Conservation (phyloP, 2,797 vertebrate genomes). For the Lycodopsis pacificus region DNA sequence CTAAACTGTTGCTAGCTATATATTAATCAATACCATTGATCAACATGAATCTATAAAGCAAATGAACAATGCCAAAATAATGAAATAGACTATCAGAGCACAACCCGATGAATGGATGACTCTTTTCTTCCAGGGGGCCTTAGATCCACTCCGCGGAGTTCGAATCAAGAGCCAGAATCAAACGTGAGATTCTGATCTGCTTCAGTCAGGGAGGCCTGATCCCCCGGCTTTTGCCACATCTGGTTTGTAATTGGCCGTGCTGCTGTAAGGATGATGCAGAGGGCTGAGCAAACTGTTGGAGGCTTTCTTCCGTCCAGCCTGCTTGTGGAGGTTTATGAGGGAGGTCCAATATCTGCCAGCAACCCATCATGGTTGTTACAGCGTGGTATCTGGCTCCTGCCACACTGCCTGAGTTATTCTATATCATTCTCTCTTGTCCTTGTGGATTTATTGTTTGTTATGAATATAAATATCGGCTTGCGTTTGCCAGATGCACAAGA, state of each 20-base stretch:
- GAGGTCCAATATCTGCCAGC: slow-evolving; percentile 41
- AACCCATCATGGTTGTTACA: slow-evolving; percentile 42
- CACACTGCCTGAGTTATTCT: slow-evolving; percentile 41
- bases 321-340: slow-evolving; percentile 45
- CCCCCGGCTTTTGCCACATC: slow-evolving; percentile 62
- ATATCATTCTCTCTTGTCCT: slow-evolving; percentile 45
- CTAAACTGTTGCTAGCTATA: neutral
- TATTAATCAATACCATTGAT: neutral
- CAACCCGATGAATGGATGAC: neutral
- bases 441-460: slow-evolving; percentile 67
- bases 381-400: slow-evolving; percentile 44
- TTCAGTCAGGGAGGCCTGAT: slow-evolving; percentile 65
- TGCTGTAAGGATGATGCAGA: slow-evolving; percentile 55
- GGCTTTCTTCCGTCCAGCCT: slow-evolving; percentile 44
- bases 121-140: neutral
- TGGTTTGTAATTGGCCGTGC: slow-evolving; percentile 71
- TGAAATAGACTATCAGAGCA: neutral
- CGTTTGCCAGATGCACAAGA: slow-evolving; percentile 64
- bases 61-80: neutral
- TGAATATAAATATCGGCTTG: slow-evolving; percentile 72
- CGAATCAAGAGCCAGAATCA: slow-evolving; percentile 41
- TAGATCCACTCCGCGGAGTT: slow-evolving; percentile 19
- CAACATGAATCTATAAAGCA: neutral
- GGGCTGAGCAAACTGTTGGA: slow-evolving; percentile 41
- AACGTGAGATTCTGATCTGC: slow-evolving; percentile 60